These are phyloP conservation scores for Butastur rufipennis DNA, from an alignment of 2,113 vertebrate species.

Conservation along the genomic window DNA sequence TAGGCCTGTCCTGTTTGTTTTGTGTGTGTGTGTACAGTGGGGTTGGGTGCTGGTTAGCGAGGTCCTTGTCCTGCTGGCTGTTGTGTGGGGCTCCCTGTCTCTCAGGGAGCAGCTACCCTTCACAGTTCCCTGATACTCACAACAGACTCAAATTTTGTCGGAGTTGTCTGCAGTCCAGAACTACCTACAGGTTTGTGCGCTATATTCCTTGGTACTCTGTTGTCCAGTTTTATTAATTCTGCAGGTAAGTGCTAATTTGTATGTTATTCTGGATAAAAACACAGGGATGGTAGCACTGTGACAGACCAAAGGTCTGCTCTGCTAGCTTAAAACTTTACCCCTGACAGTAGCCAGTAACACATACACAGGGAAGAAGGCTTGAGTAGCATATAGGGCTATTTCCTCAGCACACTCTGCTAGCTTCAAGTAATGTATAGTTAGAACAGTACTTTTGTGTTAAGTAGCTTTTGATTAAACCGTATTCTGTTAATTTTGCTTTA, in stretches of 20 bases:
- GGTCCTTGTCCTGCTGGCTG: background rate
- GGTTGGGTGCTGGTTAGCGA: background rate
- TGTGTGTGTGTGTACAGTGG: background rate
- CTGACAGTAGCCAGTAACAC: background rate
- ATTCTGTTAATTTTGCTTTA: background rate
- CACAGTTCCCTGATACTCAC: background rate
- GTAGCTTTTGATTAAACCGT: background rate
- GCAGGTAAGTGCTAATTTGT: background rate
- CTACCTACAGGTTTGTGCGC: fast-evolving
- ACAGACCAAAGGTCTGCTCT: background rate
- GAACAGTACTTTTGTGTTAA: background rate
- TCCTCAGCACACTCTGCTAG: fast-evolving
- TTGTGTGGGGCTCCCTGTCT: background rate
- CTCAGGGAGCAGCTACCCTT: background rate
- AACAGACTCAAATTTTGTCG: fast-evolving
- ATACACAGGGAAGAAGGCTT: background rate
- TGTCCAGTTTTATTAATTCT: background rate
- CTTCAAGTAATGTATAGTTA: background rate
- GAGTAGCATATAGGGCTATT: background rate
- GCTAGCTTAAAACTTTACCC: background rate
- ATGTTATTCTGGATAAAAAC: background rate
- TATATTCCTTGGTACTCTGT: fast-evolving
- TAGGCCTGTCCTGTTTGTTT: background rate
- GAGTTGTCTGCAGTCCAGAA: background rate
- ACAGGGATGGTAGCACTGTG: background rate